These are phyloP conservation scores for Anolis sagrei DNA, from an alignment of 2,113 vertebrate species.

Conservation along the genomic window DNA sequence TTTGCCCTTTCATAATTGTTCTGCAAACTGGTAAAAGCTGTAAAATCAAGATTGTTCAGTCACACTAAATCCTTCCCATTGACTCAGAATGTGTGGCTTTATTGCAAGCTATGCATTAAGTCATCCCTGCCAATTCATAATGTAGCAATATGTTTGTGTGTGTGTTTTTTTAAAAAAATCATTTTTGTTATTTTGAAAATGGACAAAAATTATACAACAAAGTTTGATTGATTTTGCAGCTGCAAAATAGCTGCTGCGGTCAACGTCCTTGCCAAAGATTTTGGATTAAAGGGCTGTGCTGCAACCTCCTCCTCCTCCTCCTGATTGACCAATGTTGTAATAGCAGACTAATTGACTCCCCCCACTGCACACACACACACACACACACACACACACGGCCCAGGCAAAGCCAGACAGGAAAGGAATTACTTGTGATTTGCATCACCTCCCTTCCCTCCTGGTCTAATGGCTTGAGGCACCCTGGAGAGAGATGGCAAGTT, in stretches of 20 bases:
- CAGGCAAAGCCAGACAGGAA: slow-evolving; percentile 5
- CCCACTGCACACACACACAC: background rate
- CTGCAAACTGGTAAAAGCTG: background rate
- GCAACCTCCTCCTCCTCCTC: background rate
- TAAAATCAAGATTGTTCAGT: too few relatives aligned
- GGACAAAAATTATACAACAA: background rate
- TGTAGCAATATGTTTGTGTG: too few relatives aligned
- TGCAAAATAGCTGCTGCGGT: background rate
- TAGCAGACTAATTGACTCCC: background rate
- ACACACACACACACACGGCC: background rate
- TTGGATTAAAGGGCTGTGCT: background rate
- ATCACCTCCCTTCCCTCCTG: background rate
- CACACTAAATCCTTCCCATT: too few relatives aligned
- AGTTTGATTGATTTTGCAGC: background rate
- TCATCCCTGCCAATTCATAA: too few relatives aligned
- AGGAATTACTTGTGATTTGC: slow-evolving; percentile 12
- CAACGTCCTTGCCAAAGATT: background rate
- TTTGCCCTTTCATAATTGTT: background rate
- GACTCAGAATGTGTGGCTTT: too few relatives aligned
- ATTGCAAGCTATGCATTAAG: too few relatives aligned
- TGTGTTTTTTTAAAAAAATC: too few relatives aligned
- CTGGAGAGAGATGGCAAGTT: slow-evolving; percentile 1
- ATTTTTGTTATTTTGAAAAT: background rate
- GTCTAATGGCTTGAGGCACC: background rate
- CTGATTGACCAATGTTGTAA: background rate